Base-by-base conservation (phyloP, 2,797 vertebrate species). In the Sebastes miniatus region DNA sequence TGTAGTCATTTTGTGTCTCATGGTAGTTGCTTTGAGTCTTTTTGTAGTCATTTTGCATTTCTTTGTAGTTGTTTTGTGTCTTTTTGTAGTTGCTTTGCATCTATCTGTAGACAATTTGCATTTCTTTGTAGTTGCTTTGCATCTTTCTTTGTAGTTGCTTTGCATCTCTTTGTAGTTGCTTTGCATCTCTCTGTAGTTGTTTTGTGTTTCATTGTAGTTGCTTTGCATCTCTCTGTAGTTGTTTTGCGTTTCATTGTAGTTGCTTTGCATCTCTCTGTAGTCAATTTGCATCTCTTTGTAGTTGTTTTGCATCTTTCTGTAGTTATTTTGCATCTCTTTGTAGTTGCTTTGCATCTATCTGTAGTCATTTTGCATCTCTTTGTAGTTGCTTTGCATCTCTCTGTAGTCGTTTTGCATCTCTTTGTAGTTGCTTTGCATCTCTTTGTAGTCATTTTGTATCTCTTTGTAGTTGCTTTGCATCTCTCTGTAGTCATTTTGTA, bases 321-420 rank as follows among this genome's bases (percentile, higher is more conserved):
- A 31, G 31, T 31, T 3, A 0, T 8, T 31, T 31, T 59, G 13
- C 13, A 7, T n/a, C 8, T 57, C 1, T 9, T 11, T 36, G 34
- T 36, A 36, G 34, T 36, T 12, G 0, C 4, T 11, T 36, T 36
- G 11, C 4, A 11, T 50, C 8, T 29, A 0, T 24, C 1, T n/a
- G 3, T 16, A 39, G 13, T 39, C 0, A 0, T 1, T 39, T 39
- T 14, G 36, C 0, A 0, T 36, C 34, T 34, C 34, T 4, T 4
- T 36, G 34, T 36, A 10, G 34, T 36, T 12, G 0, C 0, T 34
- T 34, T 34, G 34, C 10, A 11, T 34, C 34, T 34, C 0, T 34
- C 0, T 34, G 34, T 34, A n/a, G 29, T 10, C 11, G 7, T 1
- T 36, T 10, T 36, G 11, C 10, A 36, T 14, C 12, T 13, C 4